Percentiles rank a stretch among this genome's conserved stretches.
Evolutionary conservation across 2,113 vertebrate species (phyloP).

Genomic region (Marmota flaviventris): DNA sequence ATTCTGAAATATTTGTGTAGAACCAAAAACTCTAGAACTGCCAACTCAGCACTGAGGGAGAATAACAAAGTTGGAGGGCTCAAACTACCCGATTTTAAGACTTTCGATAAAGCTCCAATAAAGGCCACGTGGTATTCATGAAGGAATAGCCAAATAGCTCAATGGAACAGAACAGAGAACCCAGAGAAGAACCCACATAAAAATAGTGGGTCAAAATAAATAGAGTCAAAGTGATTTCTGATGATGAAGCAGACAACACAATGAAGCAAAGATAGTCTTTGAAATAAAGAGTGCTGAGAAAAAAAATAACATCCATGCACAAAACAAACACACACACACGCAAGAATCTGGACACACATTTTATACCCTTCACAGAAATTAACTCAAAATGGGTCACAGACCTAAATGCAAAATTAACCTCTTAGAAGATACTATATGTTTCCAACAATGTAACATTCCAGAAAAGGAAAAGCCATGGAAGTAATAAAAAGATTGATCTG

Average conservation of each 20-base stretch:
- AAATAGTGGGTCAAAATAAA: not conserved
- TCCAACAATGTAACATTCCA: not conserved
- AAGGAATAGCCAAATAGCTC: not conserved
- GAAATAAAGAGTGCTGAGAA: not conserved
- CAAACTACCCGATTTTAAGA: not conserved
- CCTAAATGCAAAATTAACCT: slow-evolving; percentile 17
- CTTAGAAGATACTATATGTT: not conserved
- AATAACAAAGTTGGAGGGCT: not conserved
- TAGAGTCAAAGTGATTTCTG: slow-evolving; percentile 15
- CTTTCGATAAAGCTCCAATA: not conserved
- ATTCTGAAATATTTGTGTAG: not conserved
- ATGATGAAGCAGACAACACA: not conserved
- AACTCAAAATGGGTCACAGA: not conserved
- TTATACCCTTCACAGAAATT: not conserved
- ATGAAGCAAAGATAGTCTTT: not conserved
- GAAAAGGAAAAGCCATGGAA: not conserved
- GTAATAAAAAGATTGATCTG: not conserved
- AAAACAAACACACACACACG: not conserved
- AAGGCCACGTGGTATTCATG: not conserved
- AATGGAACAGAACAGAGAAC: not conserved
- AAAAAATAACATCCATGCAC: not conserved
- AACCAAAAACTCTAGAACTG: not conserved
- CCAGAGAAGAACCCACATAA: not conserved
- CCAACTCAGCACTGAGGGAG: not conserved
- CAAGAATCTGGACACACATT: no score